Base-by-base conservation (phyloP, 2,888 invertebrate genomes). In the Chloroclysta siterata region DNA sequence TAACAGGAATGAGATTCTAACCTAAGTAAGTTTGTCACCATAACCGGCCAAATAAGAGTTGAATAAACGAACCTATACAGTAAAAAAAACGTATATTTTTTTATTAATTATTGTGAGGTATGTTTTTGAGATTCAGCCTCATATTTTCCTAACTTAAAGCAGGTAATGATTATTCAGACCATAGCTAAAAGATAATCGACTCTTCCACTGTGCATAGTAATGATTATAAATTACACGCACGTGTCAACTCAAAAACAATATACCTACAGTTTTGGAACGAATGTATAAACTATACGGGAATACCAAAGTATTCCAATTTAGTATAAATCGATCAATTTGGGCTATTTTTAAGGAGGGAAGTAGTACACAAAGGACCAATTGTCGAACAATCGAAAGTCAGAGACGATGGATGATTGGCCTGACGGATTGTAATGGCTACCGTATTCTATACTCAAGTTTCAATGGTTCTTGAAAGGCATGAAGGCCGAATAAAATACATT, bases 321-420 rank as follows among this genome's bases (percentile, higher is more conserved):
- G 76, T 76, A 73, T 82, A 78, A 81, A 83, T 84, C 80, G 80
- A 80, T 84, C 80, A 83, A 83, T 81, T 84, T 78, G 77, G 77
- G 71, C 84, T 88, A 85, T 88, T 83, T 85, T 85, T 84, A 87
- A 82, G 78, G 77, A 79, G 82, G 82, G 84, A 85, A 82, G 83
- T 79, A 76, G 77, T 81, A 81, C 72, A 70, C 72, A 70, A 72
- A 69, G 87, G 78, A 81, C 75, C 90, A 90, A 90, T 90, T 90
- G 90, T 85, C 74, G 71, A 74, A 73, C 72, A 70, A 72, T 68
- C 66, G 56, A 44, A 52, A 61, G 63, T 61, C 39, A 48, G 52
- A 63, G 53, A 53, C 51, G 51, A 65, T 66, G 41, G 39, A 60
- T 57, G 56, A 61, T 60, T 59, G 66, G 60, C 53, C 57, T 60